Evolutionary conservation across 1,140 invertebrate species (phyloP).

Genomic region (Eriocheir sinensis): DNA sequence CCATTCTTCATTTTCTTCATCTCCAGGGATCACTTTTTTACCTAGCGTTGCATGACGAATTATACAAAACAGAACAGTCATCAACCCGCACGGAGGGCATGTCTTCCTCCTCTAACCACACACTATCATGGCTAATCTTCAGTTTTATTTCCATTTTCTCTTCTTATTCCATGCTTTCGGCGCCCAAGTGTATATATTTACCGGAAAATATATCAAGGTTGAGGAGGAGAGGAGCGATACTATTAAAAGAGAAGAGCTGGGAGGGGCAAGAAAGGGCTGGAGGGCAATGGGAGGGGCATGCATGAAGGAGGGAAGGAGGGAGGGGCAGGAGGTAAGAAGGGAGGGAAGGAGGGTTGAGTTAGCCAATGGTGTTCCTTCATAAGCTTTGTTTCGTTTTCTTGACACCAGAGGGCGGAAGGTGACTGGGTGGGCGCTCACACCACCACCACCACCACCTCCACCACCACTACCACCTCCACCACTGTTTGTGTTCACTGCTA

Average conservation of each 20-base stretch:
- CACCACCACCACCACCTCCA: background rate
- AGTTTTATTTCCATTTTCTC: conserved; percentile 11
- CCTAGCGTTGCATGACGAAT: too few species aligned
- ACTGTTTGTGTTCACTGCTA: background rate
- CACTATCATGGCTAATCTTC: too few species aligned
- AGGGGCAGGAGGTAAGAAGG: background rate
- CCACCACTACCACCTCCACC: background rate
- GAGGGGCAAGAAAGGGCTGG: background rate
- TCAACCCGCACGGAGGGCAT: background rate
- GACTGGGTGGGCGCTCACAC: background rate
- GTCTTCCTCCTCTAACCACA: too few species aligned
- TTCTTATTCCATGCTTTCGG: background rate
- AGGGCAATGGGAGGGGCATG: background rate
- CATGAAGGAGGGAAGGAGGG: too few species aligned
- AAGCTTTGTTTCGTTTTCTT: background rate
- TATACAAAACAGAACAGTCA: background rate
- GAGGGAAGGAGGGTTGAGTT: background rate
- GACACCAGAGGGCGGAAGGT: conserved; percentile 8
- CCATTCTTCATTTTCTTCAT: too few species aligned
- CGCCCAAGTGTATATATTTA: too few species aligned
- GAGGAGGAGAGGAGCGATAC: background rate
- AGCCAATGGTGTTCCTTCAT: background rate
- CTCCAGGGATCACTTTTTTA: too few species aligned
- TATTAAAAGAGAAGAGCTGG: background rate
- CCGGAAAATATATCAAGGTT: background rate